Evolutionary conservation across 2,113 vertebrate species (phyloP), one percentile per base, ranked within the genome.

Genomic region (Dipodomys ordii): DNA sequence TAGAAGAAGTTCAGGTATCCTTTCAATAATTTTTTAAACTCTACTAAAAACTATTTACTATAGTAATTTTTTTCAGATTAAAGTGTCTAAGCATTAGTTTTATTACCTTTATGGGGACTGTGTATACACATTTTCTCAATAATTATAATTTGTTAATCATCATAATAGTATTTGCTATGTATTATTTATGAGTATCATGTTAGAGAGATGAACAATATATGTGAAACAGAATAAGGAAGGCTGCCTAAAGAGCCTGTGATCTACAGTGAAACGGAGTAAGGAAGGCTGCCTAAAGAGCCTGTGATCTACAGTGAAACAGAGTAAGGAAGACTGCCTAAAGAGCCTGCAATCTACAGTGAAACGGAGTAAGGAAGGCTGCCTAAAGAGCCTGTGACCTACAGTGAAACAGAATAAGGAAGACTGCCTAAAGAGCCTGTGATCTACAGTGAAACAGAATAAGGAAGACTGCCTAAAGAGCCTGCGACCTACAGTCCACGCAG

Each of bases 401-500:
- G n/a, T n/a, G n/a, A n/a, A n/a, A n/a, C n/a, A n/a, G n/a, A n/a
- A n/a, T n/a, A n/a, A n/a, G n/a, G n/a, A n/a, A n/a, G n/a, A n/a
- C n/a, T n/a, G n/a, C n/a, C n/a, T n/a, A n/a, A n/a, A n/a, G n/a
- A n/a, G n/a, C n/a, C n/a, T n/a, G n/a, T n/a, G n/a, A n/a, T n/a
- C n/a, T n/a, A n/a, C n/a, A n/a, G n/a, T n/a, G n/a, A n/a, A n/a
- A n/a, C n/a, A n/a, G n/a, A n/a, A n/a, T n/a, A n/a, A n/a, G n/a
- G n/a, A n/a, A 84, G 72, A 25, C 71, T 73, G 85, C 84, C 93
- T 84, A 86, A 91, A 94, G 83, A 93, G 91, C 78, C 92, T 93
- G 49, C 13, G 82, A 78, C 78, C 92, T n/a, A n/a, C 76, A 84
- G 32, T 69, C 84, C 87, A 35, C 18, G 64, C 35, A 72, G 39